Base-by-base conservation (phyloP, 2,113 vertebrate genomes). In the Odocoileus hemionus region DNA sequence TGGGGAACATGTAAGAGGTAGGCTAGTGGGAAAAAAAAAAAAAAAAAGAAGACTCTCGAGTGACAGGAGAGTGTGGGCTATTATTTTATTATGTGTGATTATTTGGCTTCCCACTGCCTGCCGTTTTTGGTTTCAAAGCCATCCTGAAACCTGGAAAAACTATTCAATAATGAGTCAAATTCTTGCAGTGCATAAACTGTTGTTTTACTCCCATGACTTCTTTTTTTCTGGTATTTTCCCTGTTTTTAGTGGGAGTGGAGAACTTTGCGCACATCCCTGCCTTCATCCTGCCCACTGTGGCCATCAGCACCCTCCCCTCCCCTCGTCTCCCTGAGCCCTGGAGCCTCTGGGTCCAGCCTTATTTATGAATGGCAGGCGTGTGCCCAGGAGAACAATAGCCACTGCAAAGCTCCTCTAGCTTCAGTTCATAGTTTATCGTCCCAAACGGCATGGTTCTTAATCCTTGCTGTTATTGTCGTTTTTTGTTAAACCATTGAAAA, bases 51-150 rank as follows among this genome's bases (percentile, higher is more conserved):
- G 7, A 10, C 94, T 93, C 80, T 92, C 10, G 16, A 93, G 39
- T 70, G 76, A 96, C 76, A 50, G 6, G 78, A 80, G 39, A 87
- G 50, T 33, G 9, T 60, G 7, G 33, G 88, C 78, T 90, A 3
- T 86, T 94, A 83, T 47, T 91, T 86, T 94, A 70, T 52, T 92
- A 91, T 58, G 47, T 1, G 39, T 94, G 60, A 80, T 79, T 82
- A 85, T 94, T 39, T 55, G 23, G 16, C 96, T 95, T 95, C 67
- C 92, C 64, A 64, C 85, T 86, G 70, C 60, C 55, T 43, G 67
- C 55, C 39, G 12, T 79, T 96, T 96, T 92, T 39, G 26, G 15
- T 86, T 86, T 92, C 85, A 91, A 98, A 94, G 58, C 88, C 92
- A 89, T 96, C 95, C 70, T 16, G 36, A 92, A 88, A 14, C 57